A percentile compares a stretch with the other conserved stretches of the same genome.
Conservation (phyloP, 2,888 invertebrate genomes). For the Pristionchus japonicus region DNA sequence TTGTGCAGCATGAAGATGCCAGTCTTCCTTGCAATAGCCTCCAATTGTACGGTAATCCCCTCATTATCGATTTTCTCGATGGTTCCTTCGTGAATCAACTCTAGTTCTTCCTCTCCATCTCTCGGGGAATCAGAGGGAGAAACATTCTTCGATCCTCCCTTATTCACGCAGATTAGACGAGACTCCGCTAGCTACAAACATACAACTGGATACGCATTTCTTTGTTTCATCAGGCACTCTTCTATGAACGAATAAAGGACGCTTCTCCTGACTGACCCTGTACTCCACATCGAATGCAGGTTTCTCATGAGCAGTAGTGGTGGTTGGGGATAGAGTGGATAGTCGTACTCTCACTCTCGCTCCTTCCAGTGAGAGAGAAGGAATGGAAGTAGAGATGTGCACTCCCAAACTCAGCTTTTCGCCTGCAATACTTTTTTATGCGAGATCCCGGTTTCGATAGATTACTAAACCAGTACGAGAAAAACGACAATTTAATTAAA, state of each 20-base stretch:
- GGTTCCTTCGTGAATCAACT: not conserved
- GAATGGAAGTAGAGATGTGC: not conserved
- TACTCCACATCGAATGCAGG: constrained; percentile 40
- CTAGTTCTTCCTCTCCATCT: not conserved
- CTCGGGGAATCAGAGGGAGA: constrained; percentile 10
- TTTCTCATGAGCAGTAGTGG: not conserved
- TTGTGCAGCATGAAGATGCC: constrained; percentile 32
- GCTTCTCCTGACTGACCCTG: not conserved
- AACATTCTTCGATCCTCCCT: not conserved
- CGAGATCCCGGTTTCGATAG: too few species aligned
- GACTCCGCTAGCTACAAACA: constrained; percentile 21
- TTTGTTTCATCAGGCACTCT: too few species aligned
- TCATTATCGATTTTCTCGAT: not conserved
- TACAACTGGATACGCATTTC: not conserved
- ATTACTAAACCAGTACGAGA: too few species aligned
- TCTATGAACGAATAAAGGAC: too few species aligned
- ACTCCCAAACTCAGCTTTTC: not conserved
- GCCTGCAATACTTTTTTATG: not conserved
- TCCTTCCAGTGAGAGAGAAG: not conserved
- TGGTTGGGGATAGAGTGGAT: not conserved
- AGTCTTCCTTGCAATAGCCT: not conserved
- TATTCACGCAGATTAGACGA: constrained; percentile 37
- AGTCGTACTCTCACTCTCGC: not conserved
- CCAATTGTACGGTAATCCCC: not conserved
- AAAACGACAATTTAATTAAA: too few species aligned